Conservation (phyloP, 2,113 vertebrate genomes). For the Ammodytes dubius region DNA sequence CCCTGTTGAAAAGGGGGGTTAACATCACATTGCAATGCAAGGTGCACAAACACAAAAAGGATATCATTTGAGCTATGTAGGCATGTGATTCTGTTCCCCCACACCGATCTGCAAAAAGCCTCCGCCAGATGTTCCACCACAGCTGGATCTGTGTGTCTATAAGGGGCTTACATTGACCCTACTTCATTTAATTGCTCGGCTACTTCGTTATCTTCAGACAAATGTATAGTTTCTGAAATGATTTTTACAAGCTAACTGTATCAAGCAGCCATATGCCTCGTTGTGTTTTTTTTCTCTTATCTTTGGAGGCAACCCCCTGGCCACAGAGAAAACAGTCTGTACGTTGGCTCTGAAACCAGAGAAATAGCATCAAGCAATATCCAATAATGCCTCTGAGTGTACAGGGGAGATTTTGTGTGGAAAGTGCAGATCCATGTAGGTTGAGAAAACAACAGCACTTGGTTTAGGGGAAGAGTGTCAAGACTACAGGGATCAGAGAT, state of each 20-base stretch:
- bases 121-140: conserved; percentile 77
- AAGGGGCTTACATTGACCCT: conserved; percentile 79
- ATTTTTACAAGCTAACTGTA: conserved; percentile 81
- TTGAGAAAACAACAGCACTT: conserved; percentile 63
- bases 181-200: conserved; percentile 76
- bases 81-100: background rate
- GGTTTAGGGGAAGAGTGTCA: conserved; percentile 56
- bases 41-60: conserved; percentile 3
- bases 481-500: conserved; percentile 74
- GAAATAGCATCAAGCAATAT: conserved; percentile 24
- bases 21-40: background rate
- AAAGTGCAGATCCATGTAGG: conserved; percentile 53
- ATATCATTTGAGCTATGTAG: background rate
- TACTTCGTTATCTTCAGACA: conserved; percentile 80
- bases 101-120: conserved; percentile 28
- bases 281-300: conserved; percentile 64
- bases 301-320: conserved; percentile 23
- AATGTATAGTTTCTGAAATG: conserved; percentile 74
- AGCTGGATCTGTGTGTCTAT: conserved; percentile 72
- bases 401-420: conserved; percentile 21
- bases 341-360: background rate
- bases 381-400: conserved; percentile 30
- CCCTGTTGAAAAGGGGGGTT: conserved; percentile 7
- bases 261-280: conserved; percentile 81
- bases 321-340: conserved; percentile 41